A percentile compares a stretch with the other conserved stretches of the same genome.
Evolutionary conservation across 2,113 vertebrate genomes (phyloP).

Genomic region (Gorilla gorilla): DNA sequence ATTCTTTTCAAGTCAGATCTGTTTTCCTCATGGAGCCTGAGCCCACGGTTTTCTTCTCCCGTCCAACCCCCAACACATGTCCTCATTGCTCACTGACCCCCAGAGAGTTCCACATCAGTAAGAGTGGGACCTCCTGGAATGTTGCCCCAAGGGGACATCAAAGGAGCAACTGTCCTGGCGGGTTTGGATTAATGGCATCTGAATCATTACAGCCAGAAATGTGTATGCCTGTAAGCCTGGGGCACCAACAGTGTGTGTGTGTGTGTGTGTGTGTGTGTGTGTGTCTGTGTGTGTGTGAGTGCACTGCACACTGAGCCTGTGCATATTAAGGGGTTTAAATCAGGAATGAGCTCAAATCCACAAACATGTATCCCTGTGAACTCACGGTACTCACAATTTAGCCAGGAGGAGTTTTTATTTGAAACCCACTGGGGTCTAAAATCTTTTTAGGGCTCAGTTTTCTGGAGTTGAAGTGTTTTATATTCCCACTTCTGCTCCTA

Average conservation of each 20-base stretch:
- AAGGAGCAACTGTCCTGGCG: constrained; percentile 68
- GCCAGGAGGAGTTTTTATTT: background rate
- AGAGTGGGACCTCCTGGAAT: constrained; percentile 66
- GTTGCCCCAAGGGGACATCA: constrained; percentile 73
- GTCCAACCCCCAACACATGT: constrained; percentile 60
- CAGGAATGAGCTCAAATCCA: constrained; percentile 11
- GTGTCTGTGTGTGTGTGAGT: fast-evolving
- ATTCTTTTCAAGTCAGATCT: constrained; percentile 61
- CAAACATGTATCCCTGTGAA: background rate
- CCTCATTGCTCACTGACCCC: constrained; percentile 65
- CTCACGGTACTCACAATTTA: background rate
- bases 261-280: background rate
- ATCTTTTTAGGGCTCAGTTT: background rate
- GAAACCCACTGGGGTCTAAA: background rate
- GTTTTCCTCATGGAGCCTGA: constrained; percentile 64
- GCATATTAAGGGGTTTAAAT: background rate
- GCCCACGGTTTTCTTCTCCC: constrained; percentile 1
- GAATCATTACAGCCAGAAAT: constrained; percentile 45
- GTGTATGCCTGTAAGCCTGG: background rate
- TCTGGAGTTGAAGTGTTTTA: background rate
- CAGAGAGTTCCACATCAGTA: constrained; percentile 74
- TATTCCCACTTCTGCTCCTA: background rate
- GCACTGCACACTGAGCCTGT: background rate
- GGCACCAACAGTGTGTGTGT: background rate
- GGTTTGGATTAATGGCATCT: constrained; percentile 33